Percentiles rank a stretch among this genome's conserved stretches.
Evolutionary conservation across 2,113 vertebrate species (phyloP).

Genomic region (Toxostoma redivivum): DNA sequence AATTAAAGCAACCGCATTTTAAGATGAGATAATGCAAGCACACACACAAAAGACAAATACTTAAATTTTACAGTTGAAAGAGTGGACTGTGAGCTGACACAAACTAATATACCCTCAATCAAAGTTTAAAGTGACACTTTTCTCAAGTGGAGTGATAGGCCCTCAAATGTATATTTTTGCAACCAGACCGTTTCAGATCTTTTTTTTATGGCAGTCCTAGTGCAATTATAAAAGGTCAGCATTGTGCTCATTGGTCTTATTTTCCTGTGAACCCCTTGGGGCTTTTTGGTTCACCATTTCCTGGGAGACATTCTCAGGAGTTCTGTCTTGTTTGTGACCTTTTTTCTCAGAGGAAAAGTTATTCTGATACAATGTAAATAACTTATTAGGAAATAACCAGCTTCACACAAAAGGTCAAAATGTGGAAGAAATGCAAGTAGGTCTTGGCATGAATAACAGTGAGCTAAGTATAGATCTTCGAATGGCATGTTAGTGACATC

Average conservation of each 20-base stretch:
- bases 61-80: background rate
- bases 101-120: background rate
- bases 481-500: background rate
- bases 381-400: constrained; percentile 18
- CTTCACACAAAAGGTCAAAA: constrained; percentile 30
- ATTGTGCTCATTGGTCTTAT: background rate
- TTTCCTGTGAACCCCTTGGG: background rate
- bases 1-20: background rate
- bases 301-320: background rate
- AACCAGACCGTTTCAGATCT: background rate
- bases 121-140: background rate
- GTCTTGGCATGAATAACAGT: background rate
- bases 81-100: background rate
- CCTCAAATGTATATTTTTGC: background rate
- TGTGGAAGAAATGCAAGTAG: background rate
- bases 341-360: background rate
- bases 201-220: background rate
- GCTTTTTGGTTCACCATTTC: background rate
- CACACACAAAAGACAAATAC: background rate
- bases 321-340: background rate
- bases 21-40: background rate
- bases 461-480: background rate
- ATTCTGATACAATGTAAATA: background rate
- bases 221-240: background rate
- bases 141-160: background rate